Evolutionary conservation across 2,888 invertebrate species (phyloP).

Genomic region (Bembecia ichneumoniformis): DNA sequence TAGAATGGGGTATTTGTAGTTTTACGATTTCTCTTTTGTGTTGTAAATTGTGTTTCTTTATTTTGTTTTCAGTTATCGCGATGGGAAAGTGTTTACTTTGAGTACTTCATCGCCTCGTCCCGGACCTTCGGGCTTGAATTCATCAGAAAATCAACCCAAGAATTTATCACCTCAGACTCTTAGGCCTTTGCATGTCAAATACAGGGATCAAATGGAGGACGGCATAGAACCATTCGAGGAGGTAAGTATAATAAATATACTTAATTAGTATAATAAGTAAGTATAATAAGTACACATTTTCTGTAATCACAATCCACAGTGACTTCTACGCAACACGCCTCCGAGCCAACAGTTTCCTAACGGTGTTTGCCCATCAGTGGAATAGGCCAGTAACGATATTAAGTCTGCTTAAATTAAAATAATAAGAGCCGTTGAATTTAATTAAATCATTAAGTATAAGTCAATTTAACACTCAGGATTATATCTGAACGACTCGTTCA

Average conservation of each 20-base stretch:
- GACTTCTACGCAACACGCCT: no score
- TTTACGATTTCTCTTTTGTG: no score
- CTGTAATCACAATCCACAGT: background rate
- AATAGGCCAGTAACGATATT: no score
- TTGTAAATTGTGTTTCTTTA: background rate
- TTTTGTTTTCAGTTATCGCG: slow-evolving; percentile 33
- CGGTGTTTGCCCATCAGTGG: no score
- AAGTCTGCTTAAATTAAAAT: no score
- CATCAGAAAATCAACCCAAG: slow-evolving; percentile 14
- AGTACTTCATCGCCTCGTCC: slow-evolving; percentile 22
- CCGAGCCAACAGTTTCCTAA: no score
- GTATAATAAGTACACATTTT: background rate
- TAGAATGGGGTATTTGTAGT: no score
- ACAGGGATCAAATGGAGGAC: slow-evolving; percentile 28
- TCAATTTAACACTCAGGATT: no score
- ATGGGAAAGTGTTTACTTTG: slow-evolving; percentile 43
- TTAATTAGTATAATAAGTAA: no score
- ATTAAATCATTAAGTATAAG: no score
- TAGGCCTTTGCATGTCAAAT: slow-evolving; percentile 16
- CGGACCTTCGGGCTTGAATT: slow-evolving; percentile 37
- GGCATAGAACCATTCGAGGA: slow-evolving; percentile 33
- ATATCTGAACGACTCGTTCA: no score
- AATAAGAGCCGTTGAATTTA: no score
- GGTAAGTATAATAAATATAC: slow-evolving; percentile 29
- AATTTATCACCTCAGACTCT: slow-evolving; percentile 14